Evolutionary conservation across 2,797 vertebrate species (phyloP), one percentile per base, ranked within the genome.

Genomic region (Crypturellus tataupa): DNA sequence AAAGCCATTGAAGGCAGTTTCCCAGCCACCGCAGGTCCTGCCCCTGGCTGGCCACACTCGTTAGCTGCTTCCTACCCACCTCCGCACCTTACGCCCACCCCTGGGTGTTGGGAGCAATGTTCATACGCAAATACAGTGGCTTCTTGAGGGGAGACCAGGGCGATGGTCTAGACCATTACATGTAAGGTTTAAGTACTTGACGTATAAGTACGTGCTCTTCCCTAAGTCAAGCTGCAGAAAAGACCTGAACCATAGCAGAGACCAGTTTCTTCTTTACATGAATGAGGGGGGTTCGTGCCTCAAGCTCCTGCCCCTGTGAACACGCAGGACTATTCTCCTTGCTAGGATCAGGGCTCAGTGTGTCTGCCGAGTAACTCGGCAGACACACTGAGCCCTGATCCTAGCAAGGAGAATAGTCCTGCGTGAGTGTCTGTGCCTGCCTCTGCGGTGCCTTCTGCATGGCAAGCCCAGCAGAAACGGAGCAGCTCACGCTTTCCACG

Each of bases 1-100:
- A 76, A 82, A 96, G 64, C 60, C 16, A 64, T 33, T 31, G 72
- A 78, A 87, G 71, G 69, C 81, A 80, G 39, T 84, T 95, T 91
- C 85, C 80, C 80, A 95, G 64, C n/a, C 10, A 0, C 51, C 29
- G 10, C 8, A 23, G 67, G 56, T 70, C 31, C 39, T 69, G 13
- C 23, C 15, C 3, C 1, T 1, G 10, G 18, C 58, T 51, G 47
- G 12, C 58, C 23, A 18, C 4, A 6, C 10, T 64, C 6, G 3
- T 84, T 80, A 59, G 4, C 33, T 44, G 42, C 51, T 63, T 42
- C 23, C 6, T 64, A 25, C 65, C 10, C 15, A 51, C 29, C 20
- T 6, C 16, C 31, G 56, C 69, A 65, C n/a, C 56, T 29, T 2
- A 0, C 58, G 27, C 59, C 37, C 27, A 65, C 18, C 12, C 21